Conservation (phyloP, 2,888 invertebrate genomes). For the Pemphredon lugubris region DNA sequence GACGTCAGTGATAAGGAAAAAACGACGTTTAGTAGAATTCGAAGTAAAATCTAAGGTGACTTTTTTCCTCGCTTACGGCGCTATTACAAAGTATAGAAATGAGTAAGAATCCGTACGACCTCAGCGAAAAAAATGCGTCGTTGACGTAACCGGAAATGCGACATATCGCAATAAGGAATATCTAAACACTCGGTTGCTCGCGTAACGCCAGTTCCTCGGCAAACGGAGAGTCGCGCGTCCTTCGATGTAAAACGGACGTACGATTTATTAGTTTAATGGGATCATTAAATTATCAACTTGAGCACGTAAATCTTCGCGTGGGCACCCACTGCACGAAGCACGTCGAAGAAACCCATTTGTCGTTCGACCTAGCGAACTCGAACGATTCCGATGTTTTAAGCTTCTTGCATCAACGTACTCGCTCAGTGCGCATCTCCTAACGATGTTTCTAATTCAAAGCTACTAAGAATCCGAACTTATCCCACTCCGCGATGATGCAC, state of each 20-base stretch:
- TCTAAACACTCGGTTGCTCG: neutral
- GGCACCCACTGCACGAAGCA: neutral
- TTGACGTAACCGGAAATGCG: slow-evolving; percentile 39
- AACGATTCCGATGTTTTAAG: neutral
- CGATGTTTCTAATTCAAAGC: no score
- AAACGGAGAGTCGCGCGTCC: slow-evolving; percentile 10
- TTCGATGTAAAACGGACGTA: slow-evolving; percentile 8
- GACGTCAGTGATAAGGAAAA: no score
- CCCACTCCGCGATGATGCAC: no score
- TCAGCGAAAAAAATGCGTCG: slow-evolving; percentile 7
- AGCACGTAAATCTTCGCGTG: slow-evolving; percentile 6
- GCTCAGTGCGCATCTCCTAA: neutral
- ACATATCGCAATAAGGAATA: slow-evolving; percentile 4
- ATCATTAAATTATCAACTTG: slow-evolving; percentile 17
- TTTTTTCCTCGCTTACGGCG: no score
- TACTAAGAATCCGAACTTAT: no score
- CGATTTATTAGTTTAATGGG: slow-evolving; percentile 19
- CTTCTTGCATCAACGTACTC: neutral
- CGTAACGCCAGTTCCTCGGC: slow-evolving; percentile 12
- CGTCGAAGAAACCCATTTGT: neutral
- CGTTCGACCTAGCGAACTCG: neutral
- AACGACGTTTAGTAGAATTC: no score
- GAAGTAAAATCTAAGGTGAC: no score
- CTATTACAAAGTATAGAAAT: neutral
- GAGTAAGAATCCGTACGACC: slow-evolving; percentile 7